Conservation (phyloP, 2,888 invertebrate genomes). For the Calliphora vomitoria region DNA sequence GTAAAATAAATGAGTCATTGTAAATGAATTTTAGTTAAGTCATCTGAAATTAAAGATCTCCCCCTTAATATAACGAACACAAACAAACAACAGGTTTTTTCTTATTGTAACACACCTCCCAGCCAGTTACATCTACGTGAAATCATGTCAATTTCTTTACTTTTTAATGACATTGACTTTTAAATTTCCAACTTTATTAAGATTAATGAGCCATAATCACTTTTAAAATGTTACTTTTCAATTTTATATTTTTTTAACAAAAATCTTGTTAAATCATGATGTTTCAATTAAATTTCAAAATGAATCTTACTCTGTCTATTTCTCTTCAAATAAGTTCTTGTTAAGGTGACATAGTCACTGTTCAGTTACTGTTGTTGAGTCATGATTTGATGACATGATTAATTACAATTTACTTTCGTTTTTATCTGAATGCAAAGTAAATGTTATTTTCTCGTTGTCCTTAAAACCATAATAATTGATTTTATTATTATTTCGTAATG, state of each 20-base stretch:
- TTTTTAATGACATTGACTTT: constrained; percentile 75
- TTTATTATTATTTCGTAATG: constrained; percentile 50
- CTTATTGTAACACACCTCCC: constrained; percentile 5
- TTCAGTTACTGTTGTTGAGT: constrained; percentile 29
- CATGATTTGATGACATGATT: constrained; percentile 61
- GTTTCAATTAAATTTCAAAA: constrained; percentile 59
- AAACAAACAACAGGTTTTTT: constrained; percentile 64
- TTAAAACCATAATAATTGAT: constrained; percentile 55
- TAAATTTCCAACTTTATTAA: constrained; percentile 74
- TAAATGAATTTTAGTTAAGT: constrained; percentile 33
- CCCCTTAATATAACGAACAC: neutral
- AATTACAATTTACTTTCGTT: constrained; percentile 56
- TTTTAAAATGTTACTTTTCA: constrained; percentile 32
- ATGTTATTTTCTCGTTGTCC: neutral
- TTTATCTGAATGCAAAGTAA: neutral
- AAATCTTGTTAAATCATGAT: constrained; percentile 63
- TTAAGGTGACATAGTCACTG: constrained; percentile 63
- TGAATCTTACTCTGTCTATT: neutral
- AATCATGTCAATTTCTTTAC: constrained; percentile 65
- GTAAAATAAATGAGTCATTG: constrained; percentile 44
- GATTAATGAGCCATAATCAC: constrained; percentile 75
- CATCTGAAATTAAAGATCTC: constrained; percentile 35
- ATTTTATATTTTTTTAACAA: constrained; percentile 32
- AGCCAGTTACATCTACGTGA: constrained; percentile 33
- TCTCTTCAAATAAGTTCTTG: neutral